A percentile compares a stretch with the other conserved stretches of the same genome.
Conservation (phyloP, 1,140 invertebrate species). For the Teleogryllus occipitalis region DNA sequence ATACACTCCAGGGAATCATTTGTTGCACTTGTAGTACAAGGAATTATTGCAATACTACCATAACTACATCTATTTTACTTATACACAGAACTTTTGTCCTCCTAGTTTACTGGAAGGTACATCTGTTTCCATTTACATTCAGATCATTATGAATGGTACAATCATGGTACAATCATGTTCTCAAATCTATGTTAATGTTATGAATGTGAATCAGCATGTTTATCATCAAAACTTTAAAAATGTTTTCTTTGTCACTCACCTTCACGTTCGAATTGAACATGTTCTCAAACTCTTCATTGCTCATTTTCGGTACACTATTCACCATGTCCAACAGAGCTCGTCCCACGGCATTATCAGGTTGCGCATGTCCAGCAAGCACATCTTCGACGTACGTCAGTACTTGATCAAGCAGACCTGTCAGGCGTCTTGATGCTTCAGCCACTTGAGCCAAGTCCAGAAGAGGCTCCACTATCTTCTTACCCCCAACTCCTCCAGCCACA, state of each 20-base stretch:
- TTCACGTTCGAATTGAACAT: constrained; percentile 96
- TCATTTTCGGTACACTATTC: constrained; percentile 83
- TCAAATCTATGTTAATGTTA: too few species aligned
- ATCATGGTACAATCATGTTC: too few species aligned
- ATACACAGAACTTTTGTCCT: too few species aligned
- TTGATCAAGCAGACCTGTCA: constrained; percentile 67
- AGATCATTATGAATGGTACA: too few species aligned
- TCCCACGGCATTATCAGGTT: constrained; percentile 67
- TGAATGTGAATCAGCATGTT: too few species aligned
- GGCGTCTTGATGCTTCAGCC: constrained; percentile 66
- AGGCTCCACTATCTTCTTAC: constrained; percentile 56
- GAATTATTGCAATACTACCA: too few species aligned
- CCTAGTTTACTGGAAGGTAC: too few species aligned
- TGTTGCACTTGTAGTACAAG: too few species aligned
- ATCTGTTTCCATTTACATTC: too few species aligned
- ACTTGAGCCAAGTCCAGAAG: constrained; percentile 80
- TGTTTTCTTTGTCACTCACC: constrained; percentile 34
- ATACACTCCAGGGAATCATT: too few species aligned
- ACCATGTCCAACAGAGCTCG: constrained; percentile 80
- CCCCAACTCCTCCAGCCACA: constrained; percentile 44
- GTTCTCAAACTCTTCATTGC: constrained; percentile 80
- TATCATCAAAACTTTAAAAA: too few species aligned
- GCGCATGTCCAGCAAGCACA: constrained; percentile 59
- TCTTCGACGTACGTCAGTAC: constrained; percentile 85
- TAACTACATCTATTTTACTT: too few species aligned